Conservation (phyloP, 1,140 invertebrate species). For the Nilaparvata lugens region DNA sequence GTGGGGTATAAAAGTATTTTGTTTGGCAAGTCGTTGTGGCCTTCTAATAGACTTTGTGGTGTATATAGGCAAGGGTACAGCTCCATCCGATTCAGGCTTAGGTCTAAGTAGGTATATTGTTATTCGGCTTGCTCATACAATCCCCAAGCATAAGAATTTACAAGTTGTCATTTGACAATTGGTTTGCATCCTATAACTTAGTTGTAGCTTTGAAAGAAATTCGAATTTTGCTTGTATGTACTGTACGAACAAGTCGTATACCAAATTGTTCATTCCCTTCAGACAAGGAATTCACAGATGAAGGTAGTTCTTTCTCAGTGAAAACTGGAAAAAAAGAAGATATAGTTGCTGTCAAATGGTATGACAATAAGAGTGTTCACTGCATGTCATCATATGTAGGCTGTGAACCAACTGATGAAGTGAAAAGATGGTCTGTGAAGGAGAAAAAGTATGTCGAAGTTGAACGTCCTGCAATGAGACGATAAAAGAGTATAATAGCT, state of each 20-base stretch:
- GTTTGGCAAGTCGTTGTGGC: slow-evolving; percentile 8
- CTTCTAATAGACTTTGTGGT: slow-evolving; percentile 10
- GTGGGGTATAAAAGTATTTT: slow-evolving; percentile 23
- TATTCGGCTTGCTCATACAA: slow-evolving; percentile 4
- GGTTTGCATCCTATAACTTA: too few species aligned
- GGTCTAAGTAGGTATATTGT: too few species aligned
- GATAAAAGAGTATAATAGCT: slow-evolving; percentile 15
- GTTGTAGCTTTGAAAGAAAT: too few species aligned
- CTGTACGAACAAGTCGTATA: slow-evolving; percentile 15
- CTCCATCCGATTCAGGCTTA: neutral
- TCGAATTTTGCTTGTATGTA: slow-evolving; percentile 14
- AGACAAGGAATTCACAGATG: slow-evolving; percentile 16
- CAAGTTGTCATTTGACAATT: slow-evolving; percentile 19
- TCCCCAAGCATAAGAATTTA: slow-evolving; percentile 11
- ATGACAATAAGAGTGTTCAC: slow-evolving; percentile 11
- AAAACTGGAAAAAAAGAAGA: slow-evolving; percentile 8
- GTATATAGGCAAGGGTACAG: slow-evolving; percentile 12
- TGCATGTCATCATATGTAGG: slow-evolving; percentile 13
- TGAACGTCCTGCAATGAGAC: slow-evolving; percentile 12
- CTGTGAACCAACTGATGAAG: slow-evolving; percentile 9
- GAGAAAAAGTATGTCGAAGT: slow-evolving; percentile 11
- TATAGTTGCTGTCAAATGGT: too few species aligned
- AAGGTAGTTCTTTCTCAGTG: slow-evolving; percentile 10
- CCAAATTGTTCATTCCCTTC: too few species aligned
- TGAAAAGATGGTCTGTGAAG: slow-evolving; percentile 12